Evolutionary conservation across 2,888 invertebrate genomes (phyloP).

Genomic region (Acleris cristana): DNA sequence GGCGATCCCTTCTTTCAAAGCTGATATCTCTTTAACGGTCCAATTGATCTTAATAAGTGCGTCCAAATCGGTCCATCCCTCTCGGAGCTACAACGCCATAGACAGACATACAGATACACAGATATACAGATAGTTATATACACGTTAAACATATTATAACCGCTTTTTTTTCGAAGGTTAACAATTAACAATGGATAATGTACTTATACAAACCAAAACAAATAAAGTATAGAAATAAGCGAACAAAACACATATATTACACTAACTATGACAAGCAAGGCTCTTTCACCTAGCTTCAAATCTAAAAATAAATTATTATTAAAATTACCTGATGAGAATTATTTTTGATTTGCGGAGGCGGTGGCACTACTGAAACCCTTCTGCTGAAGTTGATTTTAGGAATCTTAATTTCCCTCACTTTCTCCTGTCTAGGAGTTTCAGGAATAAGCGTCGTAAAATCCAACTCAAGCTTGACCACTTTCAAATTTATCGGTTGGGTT

Average conservation of each 20-base stretch:
- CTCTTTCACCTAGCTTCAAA: too few species aligned
- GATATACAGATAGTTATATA: too few species aligned
- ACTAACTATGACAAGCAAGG: too few species aligned
- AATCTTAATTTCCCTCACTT: slow-evolving; percentile 60
- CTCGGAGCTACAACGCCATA: too few species aligned
- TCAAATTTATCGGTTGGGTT: slow-evolving; percentile 71
- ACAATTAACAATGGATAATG: background rate
- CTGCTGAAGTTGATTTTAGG: slow-evolving; percentile 55
- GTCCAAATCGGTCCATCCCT: too few species aligned
- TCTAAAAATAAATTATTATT: slow-evolving; percentile 14
- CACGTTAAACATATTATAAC: too few species aligned
- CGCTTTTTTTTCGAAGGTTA: background rate
- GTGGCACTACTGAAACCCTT: slow-evolving; percentile 57
- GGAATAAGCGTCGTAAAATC: slow-evolving; percentile 62
- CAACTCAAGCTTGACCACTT: slow-evolving; percentile 72
- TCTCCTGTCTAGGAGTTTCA: slow-evolving; percentile 50
- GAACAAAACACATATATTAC: too few species aligned
- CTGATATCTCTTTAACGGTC: too few species aligned
- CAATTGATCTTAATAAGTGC: too few species aligned
- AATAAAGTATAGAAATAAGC: too few species aligned
- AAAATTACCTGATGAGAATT: slow-evolving; percentile 58
- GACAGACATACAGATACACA: too few species aligned
- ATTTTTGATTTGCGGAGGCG: slow-evolving; percentile 57
- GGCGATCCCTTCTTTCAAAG: too few species aligned
- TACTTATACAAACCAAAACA: background rate